Base-by-base conservation (phyloP, 2,888 invertebrate species). In the Palloptera scutellata region DNA sequence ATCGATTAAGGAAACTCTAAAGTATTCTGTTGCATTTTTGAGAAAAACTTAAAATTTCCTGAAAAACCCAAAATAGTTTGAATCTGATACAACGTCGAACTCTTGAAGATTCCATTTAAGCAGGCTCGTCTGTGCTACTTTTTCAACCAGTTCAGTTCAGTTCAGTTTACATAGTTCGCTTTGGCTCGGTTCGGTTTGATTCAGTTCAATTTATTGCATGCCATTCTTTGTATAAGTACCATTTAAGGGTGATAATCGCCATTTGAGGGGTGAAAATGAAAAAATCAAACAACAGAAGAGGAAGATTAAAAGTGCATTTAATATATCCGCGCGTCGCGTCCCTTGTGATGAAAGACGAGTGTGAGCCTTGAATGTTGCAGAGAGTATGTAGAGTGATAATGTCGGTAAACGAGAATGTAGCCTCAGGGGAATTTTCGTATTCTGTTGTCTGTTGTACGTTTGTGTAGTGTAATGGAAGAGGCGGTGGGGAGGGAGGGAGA, bases 241-340 rank as follows among this genome's bases (percentile, higher is more conserved):
- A 81, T 83, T 83, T 83, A 81, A 83, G 83, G 83, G 83, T 83
- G 83, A 82, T 82, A 83, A 83, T 83, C 81, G 81, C 76, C 76
- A 76, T 81, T 78, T 64, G 69, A 73, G 67, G 70, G 69, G 68
- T 80, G 80, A 79, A 82, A 83, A 83, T 81, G 78, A 79, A 80
- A 30, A 30, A 80, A 83, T 81, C 72, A 76, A 73, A 74, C 61
- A 45, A 45, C 42, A 51, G 59, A 17, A 59, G 59, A 70, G 66
- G 75, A 75, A 78, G 82, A 83, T 83, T 84, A 81, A 81, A 81
- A 83, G 81, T 81, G 81, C 82, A 82, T 83, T 83, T 81, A 81
- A 81, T 80, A 80, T 70, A 62, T 45, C 13, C 43, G 12, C 30
- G 13, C 17, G 6, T 15, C 52, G n/a, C 19, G 9, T 45, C 6